A percentile compares a stretch with the other conserved stretches of the same genome.
These are phyloP conservation scores for Cygnus olor DNA, from an alignment of 2,797 vertebrate genomes.

Conservation along the genomic window DNA sequence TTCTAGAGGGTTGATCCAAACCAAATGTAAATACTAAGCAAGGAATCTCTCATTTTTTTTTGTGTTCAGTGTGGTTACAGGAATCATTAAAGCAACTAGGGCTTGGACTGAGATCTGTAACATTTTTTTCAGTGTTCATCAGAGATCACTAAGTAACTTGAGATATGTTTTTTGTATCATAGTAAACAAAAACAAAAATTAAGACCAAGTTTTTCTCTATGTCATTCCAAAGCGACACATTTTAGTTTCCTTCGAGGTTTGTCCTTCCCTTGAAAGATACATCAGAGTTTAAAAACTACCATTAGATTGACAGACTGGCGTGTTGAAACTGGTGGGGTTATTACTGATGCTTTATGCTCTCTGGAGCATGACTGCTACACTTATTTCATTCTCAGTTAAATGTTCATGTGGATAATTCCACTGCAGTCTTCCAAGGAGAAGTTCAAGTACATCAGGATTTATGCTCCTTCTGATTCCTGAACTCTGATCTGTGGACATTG, in stretches of 20 bases:
- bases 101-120: conserved; percentile 56
- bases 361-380: conserved; percentile 45
- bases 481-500: neutral
- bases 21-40: conserved; percentile 50
- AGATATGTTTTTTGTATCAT: conserved; percentile 1
- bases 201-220: neutral
- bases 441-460: conserved; percentile 4
- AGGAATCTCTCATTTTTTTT: neutral
- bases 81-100: neutral
- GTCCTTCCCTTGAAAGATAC: neutral
- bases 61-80: neutral
- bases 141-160: conserved; percentile 28
- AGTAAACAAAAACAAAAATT: conserved; percentile 50
- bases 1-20: conserved; percentile 23
- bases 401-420: neutral
- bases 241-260: conserved; percentile 11
- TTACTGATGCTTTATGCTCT: conserved; percentile 55
- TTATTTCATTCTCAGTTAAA: conserved; percentile 38
- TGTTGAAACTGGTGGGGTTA: neutral
- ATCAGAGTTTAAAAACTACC: neutral
- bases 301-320: neutral
- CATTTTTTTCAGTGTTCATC: conserved; percentile 23
- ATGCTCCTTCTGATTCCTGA: neutral
- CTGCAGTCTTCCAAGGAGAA: neutral
- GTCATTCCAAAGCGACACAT: conserved; percentile 27